These are phyloP conservation scores for Schizopygopsis malacanthus DNA, from an alignment of 2,797 vertebrate species.

Conservation along the genomic window DNA sequence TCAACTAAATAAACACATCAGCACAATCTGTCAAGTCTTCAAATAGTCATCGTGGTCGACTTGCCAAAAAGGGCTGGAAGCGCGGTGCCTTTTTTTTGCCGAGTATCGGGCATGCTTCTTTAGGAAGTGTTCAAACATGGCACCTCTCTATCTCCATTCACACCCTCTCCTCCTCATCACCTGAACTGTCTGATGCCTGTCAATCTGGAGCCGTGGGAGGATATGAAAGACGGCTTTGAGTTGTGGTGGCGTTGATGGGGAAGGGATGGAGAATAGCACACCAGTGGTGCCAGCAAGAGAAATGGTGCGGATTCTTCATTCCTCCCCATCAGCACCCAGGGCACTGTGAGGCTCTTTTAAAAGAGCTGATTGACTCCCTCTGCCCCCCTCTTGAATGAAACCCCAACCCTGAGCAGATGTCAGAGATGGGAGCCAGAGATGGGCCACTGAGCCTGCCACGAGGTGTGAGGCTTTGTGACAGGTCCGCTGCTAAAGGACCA, in stretches of 20 bases:
- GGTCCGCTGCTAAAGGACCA: conserved; percentile 64
- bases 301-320: conserved; percentile 62
- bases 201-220: conserved; percentile 68
- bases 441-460: conserved; percentile 55
- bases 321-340: conserved; percentile 60
- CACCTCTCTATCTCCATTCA: conserved; percentile 68
- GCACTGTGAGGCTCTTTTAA: conserved; percentile 59
- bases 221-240: conserved; percentile 63
- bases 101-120: conserved; percentile 65
- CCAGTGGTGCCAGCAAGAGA: conserved; percentile 66
- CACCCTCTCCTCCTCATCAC: conserved; percentile 72
- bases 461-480: conserved; percentile 69
- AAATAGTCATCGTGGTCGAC: conserved; percentile 65
- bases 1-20: conserved; percentile 70
- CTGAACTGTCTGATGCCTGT: conserved; percentile 70
- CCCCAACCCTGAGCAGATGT: conserved; percentile 72
- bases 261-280: conserved; percentile 64
- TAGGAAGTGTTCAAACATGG: conserved; percentile 71
- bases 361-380: conserved; percentile 70
- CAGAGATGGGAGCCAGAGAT: conserved; percentile 64
- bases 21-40: conserved; percentile 70
- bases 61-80: conserved; percentile 63
- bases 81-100: conserved; percentile 52
- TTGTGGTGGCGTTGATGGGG: conserved; percentile 63
- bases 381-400: conserved; percentile 69